Evolutionary conservation across 2,888 invertebrate genomes (phyloP), one percentile per base, ranked within the genome.

Genomic region (Autographa gamma): DNA sequence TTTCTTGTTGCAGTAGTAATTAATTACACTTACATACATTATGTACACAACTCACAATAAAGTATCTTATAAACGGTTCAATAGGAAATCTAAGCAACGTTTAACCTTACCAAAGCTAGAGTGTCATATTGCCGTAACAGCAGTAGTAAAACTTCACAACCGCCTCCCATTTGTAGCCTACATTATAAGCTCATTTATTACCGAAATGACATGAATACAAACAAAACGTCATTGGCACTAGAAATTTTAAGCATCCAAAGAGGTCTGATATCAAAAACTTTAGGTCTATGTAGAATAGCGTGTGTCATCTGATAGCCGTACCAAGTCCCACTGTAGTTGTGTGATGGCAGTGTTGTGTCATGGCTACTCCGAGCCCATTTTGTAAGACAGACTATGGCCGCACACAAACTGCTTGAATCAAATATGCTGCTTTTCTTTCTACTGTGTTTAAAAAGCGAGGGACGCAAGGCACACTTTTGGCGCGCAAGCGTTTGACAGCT

Each of bases 71-170:
- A 73, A 86, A 82, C 85, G 88, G 85, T 87, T 86, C 86, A 85
- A 85, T 83, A 73, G 74, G 66, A 72, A 75, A 77, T 72, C 66
- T 68, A 86, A 86, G 86, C 85, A 81, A 87, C 78, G 86, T 69
- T 79, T 81, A 85, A 87, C 76, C 85, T 85, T 89, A 88, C 77
- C 77, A 73, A 84, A 86, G 81, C 76, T 80, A 82, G 88, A 85
- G 85, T 88, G 86, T 87, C 82, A 88, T 87, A 88, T 88, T 89
- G 85, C 88, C 83, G 77, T 85, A 84, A 85, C 82, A 88, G 89
- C 87, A 87, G 81, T 86, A 79, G 80, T 79, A 88, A 86, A 73
- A 76, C 76, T 81, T 93, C 93, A 93, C 93, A 93, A 93, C 93
- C 90, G 88, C 90, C 92, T 86, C 86, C 85, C 85, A 84, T 80